These are phyloP conservation scores for Scolopax mira DNA, from an alignment of 2,113 vertebrate genomes.

Conservation along the genomic window DNA sequence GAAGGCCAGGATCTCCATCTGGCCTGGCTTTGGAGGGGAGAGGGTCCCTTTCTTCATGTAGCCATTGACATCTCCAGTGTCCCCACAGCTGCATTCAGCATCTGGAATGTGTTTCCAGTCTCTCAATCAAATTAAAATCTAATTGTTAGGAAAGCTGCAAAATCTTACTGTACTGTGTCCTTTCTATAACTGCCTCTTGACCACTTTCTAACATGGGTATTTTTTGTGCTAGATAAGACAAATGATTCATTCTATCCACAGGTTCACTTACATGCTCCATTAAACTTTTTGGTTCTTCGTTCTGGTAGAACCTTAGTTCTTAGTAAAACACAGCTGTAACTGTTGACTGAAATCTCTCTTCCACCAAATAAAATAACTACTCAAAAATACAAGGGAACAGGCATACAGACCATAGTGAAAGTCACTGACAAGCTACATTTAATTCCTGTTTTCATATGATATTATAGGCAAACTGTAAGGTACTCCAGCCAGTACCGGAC, in stretches of 20 bases:
- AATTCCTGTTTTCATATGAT: not conserved
- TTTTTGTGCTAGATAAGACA: not conserved
- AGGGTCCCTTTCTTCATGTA: fast-evolving
- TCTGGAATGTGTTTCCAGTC: not conserved
- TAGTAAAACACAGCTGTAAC: not conserved
- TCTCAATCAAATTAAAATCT: not conserved
- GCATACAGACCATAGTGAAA: not conserved
- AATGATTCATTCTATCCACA: not conserved
- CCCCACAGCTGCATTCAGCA: not conserved
- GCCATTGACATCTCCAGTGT: fast-evolving
- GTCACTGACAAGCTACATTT: not conserved
- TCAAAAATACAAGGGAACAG: not conserved
- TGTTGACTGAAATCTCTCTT: not conserved
- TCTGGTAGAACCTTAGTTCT: not conserved
- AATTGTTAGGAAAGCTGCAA: not conserved
- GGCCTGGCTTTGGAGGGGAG: not conserved
- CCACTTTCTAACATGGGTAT: not conserved
- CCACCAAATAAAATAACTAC: not conserved
- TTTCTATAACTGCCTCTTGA: not conserved
- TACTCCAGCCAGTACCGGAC: not conserved
- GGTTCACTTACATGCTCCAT: not conserved
- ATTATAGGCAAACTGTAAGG: not conserved
- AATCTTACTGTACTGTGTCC: not conserved
- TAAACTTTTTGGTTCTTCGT: not conserved
- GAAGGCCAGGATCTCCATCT: not conserved